Evolutionary conservation across 2,888 invertebrate genomes (phyloP), one percentile per base, ranked within the genome.

Genomic region (Eupsilia transversa): DNA sequence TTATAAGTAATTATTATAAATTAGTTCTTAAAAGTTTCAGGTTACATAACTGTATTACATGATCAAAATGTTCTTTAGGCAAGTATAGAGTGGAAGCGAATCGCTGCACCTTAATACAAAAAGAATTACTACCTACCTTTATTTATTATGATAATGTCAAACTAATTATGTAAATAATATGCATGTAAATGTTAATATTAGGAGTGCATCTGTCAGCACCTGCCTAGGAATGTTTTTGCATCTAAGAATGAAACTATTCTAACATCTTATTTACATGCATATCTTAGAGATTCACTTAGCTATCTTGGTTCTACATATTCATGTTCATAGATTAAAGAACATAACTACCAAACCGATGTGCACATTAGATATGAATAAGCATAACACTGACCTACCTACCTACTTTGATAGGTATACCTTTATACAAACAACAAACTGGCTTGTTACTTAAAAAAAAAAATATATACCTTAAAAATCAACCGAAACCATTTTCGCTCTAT

Each of bases 181-280:
- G 10, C 23, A 46, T 30, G 2, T 27, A 20, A 33, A 38, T 64
- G 17, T 33, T 38, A 20, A 33, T 35, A 64, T 35, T 52, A 49
- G 7, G 12, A 35, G 4, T 66, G 35, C 41, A 61, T 63, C 49
- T 82, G 57, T 72, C n/a, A 38, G 46, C 78, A 80, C 54, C 67
- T 78, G 72, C n/a, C 17, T 30, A 17, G 12, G 27, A 65, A 27
- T 33, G 9, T 46, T 60, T 65, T 35, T 80, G 38, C 27, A 20
- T 54, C 9, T 20, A 17, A 27, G 23, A 46, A 77, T n/a, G 7
- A 35, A n/a, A n/a, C 4, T 27, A 43, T 30, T 35, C 17, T 43
- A 43, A n/a, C 20, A n/a, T 3, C 14, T 12, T 33, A 35, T 7
- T 1, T 9, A 38, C 56, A 35, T 23, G n/a, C 14, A 14, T 66